These are phyloP conservation scores for Crotophaga sulcirostris DNA, from an alignment of 2,113 vertebrate genomes.

Conservation along the genomic window DNA sequence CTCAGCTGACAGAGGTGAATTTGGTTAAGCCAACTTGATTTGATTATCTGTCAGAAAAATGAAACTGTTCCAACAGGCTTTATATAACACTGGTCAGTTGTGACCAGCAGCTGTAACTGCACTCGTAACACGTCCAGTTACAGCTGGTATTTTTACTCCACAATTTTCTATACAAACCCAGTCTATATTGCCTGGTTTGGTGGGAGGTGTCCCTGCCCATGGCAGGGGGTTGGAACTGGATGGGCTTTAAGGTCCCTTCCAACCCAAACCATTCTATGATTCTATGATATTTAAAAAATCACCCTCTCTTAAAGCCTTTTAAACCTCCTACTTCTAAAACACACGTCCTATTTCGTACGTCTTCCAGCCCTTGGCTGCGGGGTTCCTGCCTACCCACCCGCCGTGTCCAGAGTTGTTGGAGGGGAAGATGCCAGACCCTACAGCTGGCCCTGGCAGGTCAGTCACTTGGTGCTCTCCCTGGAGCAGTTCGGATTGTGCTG, in stretches of 20 bases:
- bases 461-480: not conserved
- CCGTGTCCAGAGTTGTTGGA: conserved; percentile 57
- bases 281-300: not conserved
- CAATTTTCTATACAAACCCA: not conserved
- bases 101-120: not conserved
- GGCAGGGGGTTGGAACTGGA: no score
- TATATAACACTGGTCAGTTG: no score
- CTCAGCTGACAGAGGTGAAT: not conserved
- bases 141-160: not conserved
- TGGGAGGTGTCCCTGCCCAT: no score
- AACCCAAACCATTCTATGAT: no score
- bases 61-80: not conserved
- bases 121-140: not conserved
- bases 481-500: not conserved
- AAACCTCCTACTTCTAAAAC: not conserved
- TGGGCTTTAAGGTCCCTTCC: no score
- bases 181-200: no score
- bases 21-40: not conserved
- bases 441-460: conserved; percentile 79
- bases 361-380: conserved; percentile 52
- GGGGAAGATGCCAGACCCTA: conserved; percentile 42
- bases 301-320: no score
- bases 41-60: not conserved
- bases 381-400: not conserved
- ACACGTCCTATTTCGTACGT: not conserved